phyloP scores from a whole-genome alignment of 2,888 invertebrate species.

The Cotesia congregata region DNA sequence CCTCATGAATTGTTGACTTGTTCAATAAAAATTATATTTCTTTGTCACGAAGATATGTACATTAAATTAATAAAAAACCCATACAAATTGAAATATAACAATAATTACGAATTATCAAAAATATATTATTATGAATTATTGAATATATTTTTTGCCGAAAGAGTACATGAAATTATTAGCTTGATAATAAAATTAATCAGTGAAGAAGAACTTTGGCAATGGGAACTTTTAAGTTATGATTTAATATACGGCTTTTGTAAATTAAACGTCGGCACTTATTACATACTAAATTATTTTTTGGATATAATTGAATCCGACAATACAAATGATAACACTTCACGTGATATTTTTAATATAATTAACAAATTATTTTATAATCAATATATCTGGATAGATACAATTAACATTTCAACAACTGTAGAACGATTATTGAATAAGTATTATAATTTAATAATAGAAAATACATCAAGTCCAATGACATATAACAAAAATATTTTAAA shows the following conservation, averaged over 20 bases:
- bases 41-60: conserved; percentile 50
- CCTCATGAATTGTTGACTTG: conserved; percentile 52
- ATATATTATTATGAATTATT: conserved; percentile 55
- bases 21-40: conserved; percentile 53
- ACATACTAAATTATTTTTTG: conserved; percentile 54
- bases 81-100: conserved; percentile 55
- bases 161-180: conserved; percentile 60
- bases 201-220: conserved; percentile 68
- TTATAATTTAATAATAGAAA: conserved; percentile 67
- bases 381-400: conserved; percentile 70
- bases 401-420: conserved; percentile 70
- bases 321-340: conserved; percentile 66
- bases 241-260: conserved; percentile 60
- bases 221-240: conserved; percentile 67
- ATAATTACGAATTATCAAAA: conserved; percentile 51
- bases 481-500: conserved; percentile 56
- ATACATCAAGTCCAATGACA: neutral
- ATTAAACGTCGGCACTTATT: conserved; percentile 50
- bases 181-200: conserved; percentile 66
- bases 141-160: conserved; percentile 48
- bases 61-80: conserved; percentile 24
- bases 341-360: conserved; percentile 71
- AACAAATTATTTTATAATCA: conserved; percentile 71
- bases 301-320: conserved; percentile 54
- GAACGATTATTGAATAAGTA: conserved; percentile 72